A percentile compares a stretch with the other conserved stretches of the same genome.
phyloP scores from a whole-genome alignment of 2,113 vertebrate genomes.

The Oreochromis spilurus region DNA sequence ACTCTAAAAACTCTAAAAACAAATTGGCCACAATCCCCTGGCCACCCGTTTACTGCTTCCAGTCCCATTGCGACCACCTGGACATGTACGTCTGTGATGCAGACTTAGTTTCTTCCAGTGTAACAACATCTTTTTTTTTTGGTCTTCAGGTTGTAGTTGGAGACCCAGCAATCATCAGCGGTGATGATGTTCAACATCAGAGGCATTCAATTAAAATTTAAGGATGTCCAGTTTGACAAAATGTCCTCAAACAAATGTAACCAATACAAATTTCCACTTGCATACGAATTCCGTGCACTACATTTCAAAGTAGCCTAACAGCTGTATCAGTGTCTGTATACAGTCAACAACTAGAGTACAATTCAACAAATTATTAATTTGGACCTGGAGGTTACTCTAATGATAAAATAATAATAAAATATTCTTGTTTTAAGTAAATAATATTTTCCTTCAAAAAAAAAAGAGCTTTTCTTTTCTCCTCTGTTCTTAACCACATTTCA shows the following conservation, averaged over 20 bases:
- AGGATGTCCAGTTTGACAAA: not conserved
- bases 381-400: not conserved
- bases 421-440: not conserved
- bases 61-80: not conserved
- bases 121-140: not conserved
- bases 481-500: not conserved
- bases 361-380: not conserved
- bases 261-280: not conserved
- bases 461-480: not conserved
- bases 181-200: not conserved
- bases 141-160: not conserved
- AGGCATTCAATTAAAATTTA: not conserved
- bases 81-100: not conserved
- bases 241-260: not conserved
- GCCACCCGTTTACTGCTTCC: not conserved
- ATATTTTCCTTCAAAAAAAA: not conserved
- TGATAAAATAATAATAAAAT: not conserved
- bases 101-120: not conserved
- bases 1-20: not conserved
- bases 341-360: not conserved
- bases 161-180: not conserved
- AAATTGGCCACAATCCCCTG: not conserved
- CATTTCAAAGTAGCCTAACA: not conserved
- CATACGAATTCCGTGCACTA: not conserved
- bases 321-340: not conserved